Evolutionary conservation across 2,113 vertebrate species (phyloP).

Genomic region (Hydrolagus affinis): DNA sequence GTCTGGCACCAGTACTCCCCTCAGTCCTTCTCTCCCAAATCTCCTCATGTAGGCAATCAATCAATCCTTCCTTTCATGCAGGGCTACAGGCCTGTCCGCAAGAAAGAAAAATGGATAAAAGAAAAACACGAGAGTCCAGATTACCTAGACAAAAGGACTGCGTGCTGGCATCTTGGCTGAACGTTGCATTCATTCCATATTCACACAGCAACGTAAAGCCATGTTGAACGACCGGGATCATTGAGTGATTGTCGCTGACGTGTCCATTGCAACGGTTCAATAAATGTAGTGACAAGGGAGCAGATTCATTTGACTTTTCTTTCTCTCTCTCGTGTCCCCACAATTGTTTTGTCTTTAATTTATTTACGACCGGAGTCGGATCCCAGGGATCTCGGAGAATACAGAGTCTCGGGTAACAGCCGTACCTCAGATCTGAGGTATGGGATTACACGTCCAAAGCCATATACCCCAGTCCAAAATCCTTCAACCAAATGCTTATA

Average conservation of each 20-base stretch:
- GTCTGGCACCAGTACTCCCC: background rate
- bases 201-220: background rate
- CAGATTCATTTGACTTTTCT: background rate
- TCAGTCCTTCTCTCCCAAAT: background rate
- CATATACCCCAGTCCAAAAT: background rate
- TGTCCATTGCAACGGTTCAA: background rate
- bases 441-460: background rate
- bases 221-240: background rate
- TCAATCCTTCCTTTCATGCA: background rate
- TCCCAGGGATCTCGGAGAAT: background rate
- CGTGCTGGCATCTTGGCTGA: background rate
- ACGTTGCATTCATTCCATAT: background rate
- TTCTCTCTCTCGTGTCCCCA: background rate
- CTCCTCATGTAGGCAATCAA: background rate
- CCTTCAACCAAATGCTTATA: background rate
- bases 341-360: background rate
- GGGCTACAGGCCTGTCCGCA: background rate
- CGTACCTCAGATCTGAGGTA: background rate
- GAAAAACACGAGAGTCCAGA: background rate
- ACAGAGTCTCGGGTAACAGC: background rate
- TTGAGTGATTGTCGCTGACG: background rate
- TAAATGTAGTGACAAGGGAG: slow-evolving; percentile 6
- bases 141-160: background rate
- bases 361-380: background rate
- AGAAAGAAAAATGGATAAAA: background rate